Base-by-base conservation (phyloP, 2,113 vertebrate species). In the Morphnarchus princeps region DNA sequence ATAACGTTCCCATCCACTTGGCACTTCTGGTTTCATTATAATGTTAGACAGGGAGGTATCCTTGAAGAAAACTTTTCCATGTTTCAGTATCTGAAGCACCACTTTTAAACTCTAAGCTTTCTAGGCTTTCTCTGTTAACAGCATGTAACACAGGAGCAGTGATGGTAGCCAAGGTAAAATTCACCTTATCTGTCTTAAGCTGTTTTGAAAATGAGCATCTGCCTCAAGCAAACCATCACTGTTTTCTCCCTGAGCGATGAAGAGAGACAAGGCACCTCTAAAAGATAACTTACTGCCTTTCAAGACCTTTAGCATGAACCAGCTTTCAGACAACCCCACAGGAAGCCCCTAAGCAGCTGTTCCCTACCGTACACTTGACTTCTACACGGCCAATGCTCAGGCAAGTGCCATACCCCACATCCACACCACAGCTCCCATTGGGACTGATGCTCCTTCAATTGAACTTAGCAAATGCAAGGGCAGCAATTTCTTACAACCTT, bases 381-480 rank as follows among this genome's bases (percentile, higher is more conserved):
- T 74, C 20, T 34, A 14, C 1, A 0, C 2, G 16, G 29, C 45
- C 2, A 12, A 10, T 1, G 5, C 59, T 77, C 55, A 87, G 58
- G 18, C 2, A 2, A 94, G 36, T 61, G 38, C 62, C 49, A 49
- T 28, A 54, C 0, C 6, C 16, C 0, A 0, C 26, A 63, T 49
- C 28, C 45, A 65, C 42, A 65, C 40, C 31, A 62, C 28, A 84
- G 29, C 32, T 10, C 21, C 6, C 32, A n/a, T 54, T 29, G 22
- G 31, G 40, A 81, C 63, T 65, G 50, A 83, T 24, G 32, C 21
- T 66, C 42, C 32, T 63, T 52, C 49, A 34, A 36, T 13, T 32
- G 57, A 89, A 49, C 28, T 8, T 9, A 65, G 59, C 38, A 81
- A 83, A 9, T 74, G 26, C 42, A 89, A 78, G 4, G 16, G 24